These are phyloP conservation scores for Turnix velox DNA, from an alignment of 2,113 vertebrate species.

Conservation along the genomic window DNA sequence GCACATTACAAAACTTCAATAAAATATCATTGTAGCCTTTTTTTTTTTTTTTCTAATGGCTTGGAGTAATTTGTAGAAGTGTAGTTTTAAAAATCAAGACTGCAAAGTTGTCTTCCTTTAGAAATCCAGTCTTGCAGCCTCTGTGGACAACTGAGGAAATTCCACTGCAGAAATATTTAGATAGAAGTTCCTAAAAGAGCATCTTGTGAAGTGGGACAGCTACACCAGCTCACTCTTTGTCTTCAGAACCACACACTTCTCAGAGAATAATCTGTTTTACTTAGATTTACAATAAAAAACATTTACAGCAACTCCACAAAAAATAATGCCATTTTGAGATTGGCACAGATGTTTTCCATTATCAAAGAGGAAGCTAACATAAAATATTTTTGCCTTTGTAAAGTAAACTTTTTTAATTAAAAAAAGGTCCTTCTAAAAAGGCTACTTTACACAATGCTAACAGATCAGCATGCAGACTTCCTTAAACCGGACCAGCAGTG, in stretches of 20 bases:
- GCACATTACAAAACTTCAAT: constrained; percentile 71
- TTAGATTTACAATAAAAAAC: constrained; percentile 62
- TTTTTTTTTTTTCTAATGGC: constrained; percentile 1
- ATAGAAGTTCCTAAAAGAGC: not conserved
- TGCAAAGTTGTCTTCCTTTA: not conserved
- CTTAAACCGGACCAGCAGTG: constrained; percentile 30
- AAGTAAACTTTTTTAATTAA: constrained; percentile 17
- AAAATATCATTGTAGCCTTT: constrained; percentile 61
- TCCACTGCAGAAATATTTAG: not conserved
- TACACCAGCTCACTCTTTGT: not conserved
- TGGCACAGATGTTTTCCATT: constrained; percentile 59
- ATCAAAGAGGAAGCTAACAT: constrained; percentile 45
- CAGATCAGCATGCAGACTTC: constrained; percentile 33
- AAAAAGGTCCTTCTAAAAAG: constrained; percentile 27
- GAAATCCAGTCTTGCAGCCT: not conserved
- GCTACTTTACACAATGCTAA: constrained; percentile 16
- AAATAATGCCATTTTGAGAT: constrained; percentile 60
- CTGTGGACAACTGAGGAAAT: not conserved
- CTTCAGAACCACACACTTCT: not conserved
- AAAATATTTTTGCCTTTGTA: constrained; percentile 30
- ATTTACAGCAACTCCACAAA: constrained; percentile 60
- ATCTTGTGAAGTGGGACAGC: not conserved
- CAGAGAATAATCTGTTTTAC: constrained; percentile 56
- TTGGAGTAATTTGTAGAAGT: not conserved
- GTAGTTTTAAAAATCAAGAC: not conserved